phyloP scores from a whole-genome alignment of 1,140 invertebrate species.

The Trachymyrmex cornetzi region DNA sequence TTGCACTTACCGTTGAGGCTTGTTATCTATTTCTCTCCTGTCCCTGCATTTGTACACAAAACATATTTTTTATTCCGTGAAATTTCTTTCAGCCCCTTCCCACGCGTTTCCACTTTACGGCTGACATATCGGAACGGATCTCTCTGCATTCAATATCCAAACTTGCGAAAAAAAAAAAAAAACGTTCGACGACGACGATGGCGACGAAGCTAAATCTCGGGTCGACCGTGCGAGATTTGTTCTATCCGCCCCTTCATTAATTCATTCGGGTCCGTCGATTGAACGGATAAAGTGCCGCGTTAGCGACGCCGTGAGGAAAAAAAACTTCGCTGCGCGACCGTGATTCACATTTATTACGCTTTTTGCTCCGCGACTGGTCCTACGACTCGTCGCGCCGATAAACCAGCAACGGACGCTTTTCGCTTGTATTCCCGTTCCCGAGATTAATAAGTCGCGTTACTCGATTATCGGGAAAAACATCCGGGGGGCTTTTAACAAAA shows the following conservation, averaged over 20 bases:
- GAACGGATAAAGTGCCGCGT: slow-evolving; percentile 54
- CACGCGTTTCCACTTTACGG: not conserved
- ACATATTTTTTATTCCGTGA: not conserved
- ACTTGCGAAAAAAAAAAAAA: slow-evolving; percentile 9
- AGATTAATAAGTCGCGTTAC: slow-evolving; percentile 63
- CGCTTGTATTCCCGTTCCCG: slow-evolving; percentile 44
- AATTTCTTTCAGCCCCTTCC: not conserved
- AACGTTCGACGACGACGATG: not conserved
- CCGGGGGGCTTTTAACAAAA: slow-evolving; percentile 14
- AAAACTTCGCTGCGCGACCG: not conserved
- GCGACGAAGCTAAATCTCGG: slow-evolving; percentile 36
- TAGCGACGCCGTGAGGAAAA: slow-evolving; percentile 25
- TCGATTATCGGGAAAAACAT: slow-evolving; percentile 59
- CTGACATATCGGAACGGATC: not conserved
- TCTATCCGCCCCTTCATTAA: slow-evolving; percentile 55
- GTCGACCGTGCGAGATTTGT: slow-evolving; percentile 39
- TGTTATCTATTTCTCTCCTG: slow-evolving; percentile 9
- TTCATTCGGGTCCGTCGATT: slow-evolving; percentile 50
- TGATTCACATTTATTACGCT: slow-evolving; percentile 56
- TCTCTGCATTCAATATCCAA: slow-evolving; percentile 40
- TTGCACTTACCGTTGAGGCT: not conserved
- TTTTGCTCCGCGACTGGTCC: slow-evolving; percentile 25
- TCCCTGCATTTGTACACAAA: not conserved
- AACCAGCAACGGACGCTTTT: slow-evolving; percentile 37
- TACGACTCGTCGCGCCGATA: slow-evolving; percentile 39